Percentiles rank a stretch among this genome's conserved stretches.
These are phyloP conservation scores for Myodes glareolus DNA, from an alignment of 2,113 vertebrate species.

Conservation along the genomic window DNA sequence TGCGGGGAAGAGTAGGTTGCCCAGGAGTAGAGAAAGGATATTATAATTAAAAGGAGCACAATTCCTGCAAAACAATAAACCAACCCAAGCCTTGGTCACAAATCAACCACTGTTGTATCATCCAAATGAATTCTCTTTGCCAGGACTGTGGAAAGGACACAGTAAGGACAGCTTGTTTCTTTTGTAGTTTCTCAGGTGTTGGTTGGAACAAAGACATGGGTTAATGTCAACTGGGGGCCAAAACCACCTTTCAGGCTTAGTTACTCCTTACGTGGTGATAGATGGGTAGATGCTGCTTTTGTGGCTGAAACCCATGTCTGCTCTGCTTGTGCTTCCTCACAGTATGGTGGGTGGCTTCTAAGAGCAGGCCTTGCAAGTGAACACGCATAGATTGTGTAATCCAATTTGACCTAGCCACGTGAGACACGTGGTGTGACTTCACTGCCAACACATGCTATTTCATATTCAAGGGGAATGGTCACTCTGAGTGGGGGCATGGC, in stretches of 20 bases:
- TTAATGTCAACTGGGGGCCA: not conserved
- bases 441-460: not conserved
- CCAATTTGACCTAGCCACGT: not conserved
- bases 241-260: not conserved
- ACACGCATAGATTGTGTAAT: not conserved
- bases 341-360: not conserved
- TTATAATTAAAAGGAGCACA: not conserved
- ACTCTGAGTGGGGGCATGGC: not conserved
- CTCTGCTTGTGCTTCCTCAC: not conserved
- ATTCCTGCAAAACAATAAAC: not conserved
- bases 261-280: not conserved
- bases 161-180: not conserved
- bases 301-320: not conserved
- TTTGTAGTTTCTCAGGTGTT: not conserved
- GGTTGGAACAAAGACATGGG: not conserved
- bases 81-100: not conserved
- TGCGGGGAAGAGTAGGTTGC: not conserved
- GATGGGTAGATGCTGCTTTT: not conserved
- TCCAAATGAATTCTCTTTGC: not conserved
- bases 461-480: not conserved
- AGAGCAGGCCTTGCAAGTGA: not conserved
- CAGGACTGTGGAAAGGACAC: not conserved
- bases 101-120: not conserved
- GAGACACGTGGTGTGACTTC: not conserved
- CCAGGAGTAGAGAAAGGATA: not conserved